A percentile compares a stretch with the other conserved stretches of the same genome.
Conservation (phyloP, 2,888 invertebrate species). For the Polyommatus icarus region DNA sequence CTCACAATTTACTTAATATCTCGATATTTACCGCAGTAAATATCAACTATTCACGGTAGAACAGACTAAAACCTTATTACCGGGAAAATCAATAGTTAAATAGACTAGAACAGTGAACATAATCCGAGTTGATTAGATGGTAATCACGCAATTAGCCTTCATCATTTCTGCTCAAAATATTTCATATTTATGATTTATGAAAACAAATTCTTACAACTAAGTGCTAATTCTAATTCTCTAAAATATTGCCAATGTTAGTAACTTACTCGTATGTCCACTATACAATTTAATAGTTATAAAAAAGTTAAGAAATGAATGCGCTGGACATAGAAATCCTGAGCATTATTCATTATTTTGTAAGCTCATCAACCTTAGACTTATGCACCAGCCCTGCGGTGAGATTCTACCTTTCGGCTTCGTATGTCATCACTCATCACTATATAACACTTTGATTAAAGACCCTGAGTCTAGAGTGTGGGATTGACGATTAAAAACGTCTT, state of each 20-base stretch:
- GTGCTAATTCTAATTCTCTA: too few relatives aligned
- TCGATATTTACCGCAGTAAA: not conserved
- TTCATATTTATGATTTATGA: not conserved
- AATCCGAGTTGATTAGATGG: conserved; percentile 3
- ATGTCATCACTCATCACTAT: not conserved
- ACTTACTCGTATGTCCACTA: too few relatives aligned
- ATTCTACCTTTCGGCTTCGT: not conserved
- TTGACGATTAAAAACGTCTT: not conserved
- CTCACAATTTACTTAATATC: not conserved
- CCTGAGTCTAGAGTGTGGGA: not conserved
- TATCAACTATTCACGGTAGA: conserved; percentile 4
- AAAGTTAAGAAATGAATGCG: too few relatives aligned
- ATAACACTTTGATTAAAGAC: not conserved
- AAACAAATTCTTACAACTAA: too few relatives aligned
- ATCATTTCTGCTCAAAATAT: not conserved
- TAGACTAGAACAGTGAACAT: conserved; percentile 5
- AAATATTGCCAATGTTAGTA: too few relatives aligned
- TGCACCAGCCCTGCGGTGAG: not conserved
- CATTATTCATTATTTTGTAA: not conserved
- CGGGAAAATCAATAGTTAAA: conserved; percentile 10
- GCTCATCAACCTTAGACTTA: too few relatives aligned
- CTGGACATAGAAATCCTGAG: too few relatives aligned
- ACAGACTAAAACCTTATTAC: not conserved
- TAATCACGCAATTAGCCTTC: not conserved
- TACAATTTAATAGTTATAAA: too few relatives aligned